These are phyloP conservation scores for Pseudomyrmex pallidus DNA, from an alignment of 1,140 invertebrate genomes.

Conservation along the genomic window DNA sequence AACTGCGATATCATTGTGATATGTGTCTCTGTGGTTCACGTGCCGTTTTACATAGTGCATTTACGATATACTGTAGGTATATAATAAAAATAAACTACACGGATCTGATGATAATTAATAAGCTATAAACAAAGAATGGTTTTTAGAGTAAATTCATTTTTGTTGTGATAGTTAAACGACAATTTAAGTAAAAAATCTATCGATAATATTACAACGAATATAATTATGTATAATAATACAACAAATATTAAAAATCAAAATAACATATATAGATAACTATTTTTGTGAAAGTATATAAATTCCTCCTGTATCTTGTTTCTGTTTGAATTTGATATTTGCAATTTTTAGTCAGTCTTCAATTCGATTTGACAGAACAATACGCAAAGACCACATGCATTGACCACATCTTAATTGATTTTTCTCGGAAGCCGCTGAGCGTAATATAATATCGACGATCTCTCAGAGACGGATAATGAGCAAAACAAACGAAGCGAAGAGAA, in stretches of 20 bases:
- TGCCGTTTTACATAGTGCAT: slow-evolving; percentile 35
- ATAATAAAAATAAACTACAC: slow-evolving; percentile 36
- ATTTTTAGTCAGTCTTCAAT: slow-evolving; percentile 3
- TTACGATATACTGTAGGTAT: slow-evolving; percentile 39
- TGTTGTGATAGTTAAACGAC: too few species aligned
- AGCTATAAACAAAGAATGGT: slow-evolving; percentile 16
- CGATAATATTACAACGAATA: too few species aligned
- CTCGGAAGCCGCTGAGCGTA: slow-evolving; percentile 39
- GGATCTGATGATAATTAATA: slow-evolving; percentile 39
- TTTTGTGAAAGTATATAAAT: neutral
- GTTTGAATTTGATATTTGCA: slow-evolving; percentile 6
- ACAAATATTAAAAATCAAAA: neutral
- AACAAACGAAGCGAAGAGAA: slow-evolving; percentile 61
- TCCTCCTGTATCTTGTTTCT: neutral
- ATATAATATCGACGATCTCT: slow-evolving; percentile 68
- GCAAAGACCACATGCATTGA: slow-evolving; percentile 50
- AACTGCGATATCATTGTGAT: slow-evolving; percentile 66
- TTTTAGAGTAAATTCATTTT: neutral
- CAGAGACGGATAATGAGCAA: slow-evolving; percentile 66
- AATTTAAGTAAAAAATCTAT: too few species aligned
- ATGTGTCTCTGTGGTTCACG: slow-evolving; percentile 65
- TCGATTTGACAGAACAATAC: slow-evolving; percentile 36
- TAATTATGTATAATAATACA: too few species aligned
- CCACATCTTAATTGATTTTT: slow-evolving; percentile 67
- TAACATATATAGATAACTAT: neutral